A percentile compares a stretch with the other conserved stretches of the same genome.
Conservation (phyloP, 2,797 vertebrate genomes). For the Danionella dracula region DNA sequence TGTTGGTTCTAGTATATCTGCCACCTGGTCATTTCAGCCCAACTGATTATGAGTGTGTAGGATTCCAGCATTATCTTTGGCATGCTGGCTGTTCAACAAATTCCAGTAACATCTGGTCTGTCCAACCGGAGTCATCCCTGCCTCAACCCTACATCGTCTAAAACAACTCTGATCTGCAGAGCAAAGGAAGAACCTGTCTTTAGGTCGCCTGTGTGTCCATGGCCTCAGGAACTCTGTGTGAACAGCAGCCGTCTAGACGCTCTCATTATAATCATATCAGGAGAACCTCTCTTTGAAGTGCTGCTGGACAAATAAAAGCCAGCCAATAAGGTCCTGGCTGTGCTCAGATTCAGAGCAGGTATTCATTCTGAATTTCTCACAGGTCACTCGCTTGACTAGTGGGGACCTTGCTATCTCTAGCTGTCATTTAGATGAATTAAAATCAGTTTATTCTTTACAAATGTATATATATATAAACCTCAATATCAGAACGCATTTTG, state of each 20-base stretch:
- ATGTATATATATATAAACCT: no score
- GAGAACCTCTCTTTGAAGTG: background rate
- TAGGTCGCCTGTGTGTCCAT: background rate
- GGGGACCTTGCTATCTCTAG: background rate
- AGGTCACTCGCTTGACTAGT: background rate
- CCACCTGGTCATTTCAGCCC: no score
- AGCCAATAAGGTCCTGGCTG: background rate
- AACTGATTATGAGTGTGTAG: slow-evolving; percentile 16
- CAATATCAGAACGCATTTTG: no score
- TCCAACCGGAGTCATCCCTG: slow-evolving; percentile 13
- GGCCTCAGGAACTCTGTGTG: background rate
- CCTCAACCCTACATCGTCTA: slow-evolving; percentile 44
- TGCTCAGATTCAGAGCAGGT: background rate
- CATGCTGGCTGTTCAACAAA: slow-evolving; percentile 40
- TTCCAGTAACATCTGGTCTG: slow-evolving; percentile 46
- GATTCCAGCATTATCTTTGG: slow-evolving; percentile 46
- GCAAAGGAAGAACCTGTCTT: background rate
- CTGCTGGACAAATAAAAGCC: background rate
- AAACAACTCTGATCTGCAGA: slow-evolving; percentile 1
- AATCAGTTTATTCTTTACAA: no score
- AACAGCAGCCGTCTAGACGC: background rate
- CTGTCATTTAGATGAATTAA: background rate
- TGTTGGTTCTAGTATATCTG: no score
- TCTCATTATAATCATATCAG: background rate
- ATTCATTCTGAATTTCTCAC: background rate